phyloP scores from a whole-genome alignment of 1,140 invertebrate species.

The Drosophila watanabei region DNA sequence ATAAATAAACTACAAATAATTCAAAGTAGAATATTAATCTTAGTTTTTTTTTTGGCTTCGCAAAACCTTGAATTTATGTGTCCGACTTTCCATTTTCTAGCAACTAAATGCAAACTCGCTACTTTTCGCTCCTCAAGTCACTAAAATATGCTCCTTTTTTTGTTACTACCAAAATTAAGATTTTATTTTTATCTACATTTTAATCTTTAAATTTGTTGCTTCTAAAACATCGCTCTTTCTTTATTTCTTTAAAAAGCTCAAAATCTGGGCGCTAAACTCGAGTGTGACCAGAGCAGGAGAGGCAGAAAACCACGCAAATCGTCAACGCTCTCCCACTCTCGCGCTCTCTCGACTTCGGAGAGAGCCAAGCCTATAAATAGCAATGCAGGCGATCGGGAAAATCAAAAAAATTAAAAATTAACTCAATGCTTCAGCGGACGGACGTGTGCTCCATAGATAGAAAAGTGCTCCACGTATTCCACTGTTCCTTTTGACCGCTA shows the following conservation, averaged over 20 bases:
- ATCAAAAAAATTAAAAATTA: conserved; percentile 1
- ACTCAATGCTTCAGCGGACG: conserved; percentile 40
- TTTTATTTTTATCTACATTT: no score
- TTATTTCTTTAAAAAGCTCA: background rate
- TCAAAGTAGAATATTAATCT: no score
- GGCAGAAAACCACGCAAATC: background rate
- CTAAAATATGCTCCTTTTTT: background rate
- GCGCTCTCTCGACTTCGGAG: background rate
- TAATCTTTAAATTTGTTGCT: no score
- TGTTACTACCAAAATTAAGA: no score
- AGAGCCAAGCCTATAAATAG: conserved; percentile 8
- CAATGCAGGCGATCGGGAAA: conserved; percentile 5
- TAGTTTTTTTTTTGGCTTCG: no score
- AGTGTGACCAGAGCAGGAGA: background rate
- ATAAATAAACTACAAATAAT: no score
- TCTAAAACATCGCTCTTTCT: background rate
- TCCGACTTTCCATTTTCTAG: no score
- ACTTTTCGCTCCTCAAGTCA: background rate
- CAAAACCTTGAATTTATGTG: background rate
- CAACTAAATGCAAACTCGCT: no score
- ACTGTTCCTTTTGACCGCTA: conserved; percentile 10
- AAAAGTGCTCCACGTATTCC: conserved; percentile 10
- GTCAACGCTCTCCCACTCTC: background rate
- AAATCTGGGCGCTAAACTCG: background rate
- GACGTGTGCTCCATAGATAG: conserved; percentile 50